Evolutionary conservation across 2,113 vertebrate species (phyloP), one percentile per base, ranked within the genome.

Genomic region (Nansenia antarctica): DNA sequence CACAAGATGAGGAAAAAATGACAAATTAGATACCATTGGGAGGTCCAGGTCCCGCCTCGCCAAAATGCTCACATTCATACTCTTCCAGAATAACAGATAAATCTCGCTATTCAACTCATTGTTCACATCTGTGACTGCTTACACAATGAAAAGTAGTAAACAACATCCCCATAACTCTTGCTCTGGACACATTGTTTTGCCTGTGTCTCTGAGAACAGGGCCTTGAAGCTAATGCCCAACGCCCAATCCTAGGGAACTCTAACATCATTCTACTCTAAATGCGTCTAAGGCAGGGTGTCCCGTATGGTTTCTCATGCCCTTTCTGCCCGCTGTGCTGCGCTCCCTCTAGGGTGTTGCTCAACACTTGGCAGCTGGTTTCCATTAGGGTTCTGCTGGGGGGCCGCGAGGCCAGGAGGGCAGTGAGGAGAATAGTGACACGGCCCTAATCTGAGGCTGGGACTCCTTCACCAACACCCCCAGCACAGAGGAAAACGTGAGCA

Each of bases 311-410:
- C 65, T 54, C n/a, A 53, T 76, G 72, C 63, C 37, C 61, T 69
- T 32, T 5, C 49, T 76, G 47, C 67, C 0, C 12, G 12, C 6
- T 74, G 57, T 62, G 42, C 55, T 39, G 35, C 49, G 14, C 47
- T 15, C 57, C 68, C 57, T 66, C 63, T 69, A 54, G 37, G 30
- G 39, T 79, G n/a, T 80, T 78, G 73, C 74, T 80, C 52, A 83
- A 82, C 74, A 74, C 70, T 78, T 72, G 42, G 74, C 82, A 80
- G 75, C 86, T 88, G 84, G 67, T 79, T 87, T 82, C 67, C 64
- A 78, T 87, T 76, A 81, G 68, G 20, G 69, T 65, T 52, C 73
- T 75, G 68, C 76, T 63, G 78, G 82, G 77, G 78, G 73, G 67
- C 66, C 62, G 37, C 34, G n/a, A 35, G 34, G n/a, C n/a, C n/a